Base-by-base conservation (phyloP, 2,888 invertebrate species). In the Nomada goodeniana region DNA sequence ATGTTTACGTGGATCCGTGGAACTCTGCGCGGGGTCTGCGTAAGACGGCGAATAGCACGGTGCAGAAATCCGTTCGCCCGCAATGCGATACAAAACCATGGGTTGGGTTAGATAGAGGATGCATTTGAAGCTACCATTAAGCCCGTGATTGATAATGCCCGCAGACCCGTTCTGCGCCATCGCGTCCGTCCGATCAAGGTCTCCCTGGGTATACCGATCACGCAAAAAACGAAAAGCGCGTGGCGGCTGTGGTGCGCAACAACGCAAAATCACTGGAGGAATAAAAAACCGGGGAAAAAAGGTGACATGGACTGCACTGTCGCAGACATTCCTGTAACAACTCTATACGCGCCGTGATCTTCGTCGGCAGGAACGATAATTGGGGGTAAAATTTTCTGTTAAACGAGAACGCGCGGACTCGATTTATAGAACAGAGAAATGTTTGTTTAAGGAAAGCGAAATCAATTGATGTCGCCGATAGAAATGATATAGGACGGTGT, bases 131-230 rank as follows among this genome's bases (percentile, higher is more conserved):
- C 89, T 91, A 90, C 89, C 90, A 91, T 91, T 91, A 91, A 90
- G 87, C 86, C 80, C 67, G 90, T 91, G 91, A 92, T 91, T 91
- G 91, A 92, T 92, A 92, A 92, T 92, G 88, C 89, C 89, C 88
- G 89, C 87, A 89, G 89, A 89, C 88, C 80, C 89, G 91, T 91
- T 91, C 91, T 85, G 87, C 90, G 86, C 91, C 88, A 89, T 90
- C 89, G 89, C 89, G 86, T 86, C 80, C 86, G 80, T 76, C 85
- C 88, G 87, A 89, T 90, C 89, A 90, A 90, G 90, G 89, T 87
- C 89, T 85, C 83, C 82, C 83, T 82, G 80, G 85, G 80, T 86
- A 71, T 73, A 80, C 70, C 79, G 84, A 91, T 89, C 88, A 85
- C 78, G 83, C 70, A 89, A 91, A 90, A 90, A 91, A 86, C 77